Percentiles rank a stretch among this genome's conserved stretches.
These are phyloP conservation scores for Drosophila melanocephala DNA, from an alignment of 2,888 invertebrate species.

Conservation along the genomic window DNA sequence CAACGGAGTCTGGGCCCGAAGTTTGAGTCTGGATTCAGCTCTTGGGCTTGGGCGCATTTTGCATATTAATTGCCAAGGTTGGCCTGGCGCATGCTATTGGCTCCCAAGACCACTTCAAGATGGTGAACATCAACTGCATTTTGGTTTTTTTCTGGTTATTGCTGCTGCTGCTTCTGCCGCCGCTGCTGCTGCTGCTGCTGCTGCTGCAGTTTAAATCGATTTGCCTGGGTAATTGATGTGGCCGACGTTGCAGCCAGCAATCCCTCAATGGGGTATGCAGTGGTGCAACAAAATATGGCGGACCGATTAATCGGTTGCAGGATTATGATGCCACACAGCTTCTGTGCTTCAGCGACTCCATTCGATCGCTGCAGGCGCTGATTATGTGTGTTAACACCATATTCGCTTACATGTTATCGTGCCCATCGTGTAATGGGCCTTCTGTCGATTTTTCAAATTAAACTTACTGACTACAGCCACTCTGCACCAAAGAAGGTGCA, in stretches of 20 bases:
- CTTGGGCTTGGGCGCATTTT: slow-evolving; percentile 62
- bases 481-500: background rate
- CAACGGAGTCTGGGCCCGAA: slow-evolving; percentile 7
- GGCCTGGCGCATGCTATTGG: slow-evolving; percentile 77
- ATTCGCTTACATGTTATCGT: slow-evolving; percentile 80
- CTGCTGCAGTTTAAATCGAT: slow-evolving; percentile 73
- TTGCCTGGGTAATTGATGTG: slow-evolving; percentile 72
- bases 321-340: slow-evolving; percentile 70
- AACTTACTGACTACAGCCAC: slow-evolving; percentile 50
- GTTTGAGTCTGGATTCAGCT: slow-evolving; percentile 30
- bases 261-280: slow-evolving; percentile 49
- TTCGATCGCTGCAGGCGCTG: slow-evolving; percentile 56
- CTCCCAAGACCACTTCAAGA: slow-evolving; percentile 49
- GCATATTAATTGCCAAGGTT: slow-evolving; percentile 74
- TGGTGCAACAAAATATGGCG: slow-evolving; percentile 46
- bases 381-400: slow-evolving; percentile 80
- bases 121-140: slow-evolving; percentile 62
- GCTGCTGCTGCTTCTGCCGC: slow-evolving; percentile 31
- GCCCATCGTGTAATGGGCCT: slow-evolving; percentile 73
- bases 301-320: slow-evolving; percentile 62
- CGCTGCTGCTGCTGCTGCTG: slow-evolving; percentile 32
- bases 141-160: background rate
- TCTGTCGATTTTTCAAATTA: slow-evolving; percentile 71
- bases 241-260: slow-evolving; percentile 64
- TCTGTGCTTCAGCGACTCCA: slow-evolving; percentile 50